phyloP scores from a whole-genome alignment of 2,113 vertebrate genomes.

The Cephalopholis sonnerati region DNA sequence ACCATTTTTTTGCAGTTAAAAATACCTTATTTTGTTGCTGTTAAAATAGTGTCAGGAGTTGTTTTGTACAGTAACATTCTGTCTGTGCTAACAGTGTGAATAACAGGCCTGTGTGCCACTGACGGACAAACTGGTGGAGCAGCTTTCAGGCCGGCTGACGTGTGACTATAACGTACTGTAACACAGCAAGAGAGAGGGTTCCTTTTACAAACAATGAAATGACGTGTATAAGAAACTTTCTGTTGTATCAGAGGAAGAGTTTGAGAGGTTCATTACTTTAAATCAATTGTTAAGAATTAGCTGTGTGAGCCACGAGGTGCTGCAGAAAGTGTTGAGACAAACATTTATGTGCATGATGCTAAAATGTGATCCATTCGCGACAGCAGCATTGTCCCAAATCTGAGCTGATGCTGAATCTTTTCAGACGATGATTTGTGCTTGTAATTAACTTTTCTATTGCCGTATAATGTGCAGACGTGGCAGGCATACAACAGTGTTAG shows the following conservation, averaged over 20 bases:
- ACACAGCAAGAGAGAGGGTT: not conserved
- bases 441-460: not conserved
- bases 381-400: not conserved
- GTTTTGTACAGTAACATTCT: not conserved
- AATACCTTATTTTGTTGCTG: not conserved
- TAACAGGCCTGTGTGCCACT: constrained; percentile 25
- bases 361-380: not conserved
- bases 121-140: constrained; percentile 61
- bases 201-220: not conserved
- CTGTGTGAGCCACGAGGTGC: no score
- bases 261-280: not conserved
- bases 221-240: not conserved
- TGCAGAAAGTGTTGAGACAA: not conserved
- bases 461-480: not conserved
- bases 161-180: constrained; percentile 9
- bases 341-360: not conserved
- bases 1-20: not conserved
- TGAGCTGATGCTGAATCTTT: not conserved
- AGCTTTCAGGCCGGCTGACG: constrained; percentile 46
- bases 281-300: not conserved
- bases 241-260: not conserved
- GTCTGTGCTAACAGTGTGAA: constrained; percentile 20
- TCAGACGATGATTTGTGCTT: not conserved
- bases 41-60: not conserved
- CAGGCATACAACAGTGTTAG: not conserved